Percentiles rank a stretch among this genome's conserved stretches.
Evolutionary conservation across 2,797 vertebrate species (phyloP).

Genomic region (Nyctalus aviator): DNA sequence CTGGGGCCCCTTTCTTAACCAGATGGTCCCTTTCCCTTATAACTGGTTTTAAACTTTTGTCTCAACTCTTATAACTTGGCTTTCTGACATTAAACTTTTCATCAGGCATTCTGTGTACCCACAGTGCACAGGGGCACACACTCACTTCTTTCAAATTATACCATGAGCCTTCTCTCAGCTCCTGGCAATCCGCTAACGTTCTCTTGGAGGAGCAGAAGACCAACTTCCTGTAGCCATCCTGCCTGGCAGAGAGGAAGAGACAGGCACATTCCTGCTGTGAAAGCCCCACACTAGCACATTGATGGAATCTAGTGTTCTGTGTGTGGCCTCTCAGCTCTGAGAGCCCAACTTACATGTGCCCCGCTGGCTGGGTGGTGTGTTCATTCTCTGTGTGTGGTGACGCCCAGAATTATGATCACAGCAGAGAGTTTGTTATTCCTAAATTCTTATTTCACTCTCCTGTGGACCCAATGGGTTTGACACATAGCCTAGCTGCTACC

Average conservation of each 20-base stretch:
- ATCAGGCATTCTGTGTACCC: background rate
- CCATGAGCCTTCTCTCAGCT: background rate
- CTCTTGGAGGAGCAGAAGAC: background rate
- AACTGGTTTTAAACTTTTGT: background rate
- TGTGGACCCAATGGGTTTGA: too few species aligned
- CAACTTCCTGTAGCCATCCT: background rate
- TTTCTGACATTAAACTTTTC: background rate
- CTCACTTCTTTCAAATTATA: background rate
- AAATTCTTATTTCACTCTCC: background rate
- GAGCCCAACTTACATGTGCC: background rate
- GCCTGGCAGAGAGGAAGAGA: background rate
- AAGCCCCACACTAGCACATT: background rate
- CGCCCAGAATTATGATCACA: background rate
- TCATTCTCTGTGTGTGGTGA: background rate
- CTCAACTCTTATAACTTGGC: background rate
- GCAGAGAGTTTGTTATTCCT: background rate
- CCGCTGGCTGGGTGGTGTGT: accelerated
- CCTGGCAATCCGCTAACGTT: background rate
- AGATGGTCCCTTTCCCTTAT: background rate
- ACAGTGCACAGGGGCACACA: background rate
- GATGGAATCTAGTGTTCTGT: accelerated
- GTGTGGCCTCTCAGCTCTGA: accelerated
- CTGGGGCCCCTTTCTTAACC: background rate
- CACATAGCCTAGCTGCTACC: background rate
- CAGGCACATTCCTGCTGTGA: background rate